These are phyloP conservation scores for Steatocranus sp. DNA, from an alignment of 2,797 vertebrate genomes.

Conservation along the genomic window DNA sequence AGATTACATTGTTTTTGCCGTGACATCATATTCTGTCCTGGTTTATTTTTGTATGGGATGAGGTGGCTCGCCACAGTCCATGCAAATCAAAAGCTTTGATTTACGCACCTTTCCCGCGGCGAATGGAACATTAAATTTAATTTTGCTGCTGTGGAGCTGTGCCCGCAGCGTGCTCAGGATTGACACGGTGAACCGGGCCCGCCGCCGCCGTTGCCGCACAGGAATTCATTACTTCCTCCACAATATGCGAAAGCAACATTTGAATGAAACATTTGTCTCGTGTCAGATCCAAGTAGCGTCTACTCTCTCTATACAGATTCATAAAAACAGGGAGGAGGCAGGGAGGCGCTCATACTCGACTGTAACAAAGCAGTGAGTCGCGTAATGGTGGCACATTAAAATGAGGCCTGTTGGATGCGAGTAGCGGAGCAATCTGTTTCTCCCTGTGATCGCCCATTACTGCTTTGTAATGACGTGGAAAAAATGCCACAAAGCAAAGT, in stretches of 20 bases:
- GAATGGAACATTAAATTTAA: slow-evolving; percentile 97
- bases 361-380: slow-evolving; percentile 68
- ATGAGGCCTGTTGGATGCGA: slow-evolving; percentile 69
- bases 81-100: slow-evolving; percentile 96
- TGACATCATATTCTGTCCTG: slow-evolving; percentile 88
- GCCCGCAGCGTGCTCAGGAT: slow-evolving; percentile 69
- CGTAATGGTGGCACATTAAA: slow-evolving; percentile 68
- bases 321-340: slow-evolving; percentile 38
- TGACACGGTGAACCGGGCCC: slow-evolving; percentile 87
- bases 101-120: slow-evolving; percentile 88
- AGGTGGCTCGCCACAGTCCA: slow-evolving; percentile 84
- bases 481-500: slow-evolving; percentile 57
- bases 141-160: slow-evolving; percentile 85
- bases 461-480: slow-evolving; percentile 55
- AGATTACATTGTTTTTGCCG: slow-evolving; percentile 89
- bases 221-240: slow-evolving; percentile 95
- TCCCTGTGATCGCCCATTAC: slow-evolving; percentile 57
- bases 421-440: slow-evolving; percentile 71
- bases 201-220: slow-evolving; percentile 28
- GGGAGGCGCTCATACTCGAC: slow-evolving; percentile 38
- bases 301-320: slow-evolving; percentile 69
- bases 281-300: slow-evolving; percentile 89
- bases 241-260: slow-evolving; percentile 97
- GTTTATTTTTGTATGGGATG: slow-evolving; percentile 86
- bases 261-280: slow-evolving; percentile 99